Base-by-base conservation (phyloP, 2,113 vertebrate species). In the Nerophis ophidion region DNA sequence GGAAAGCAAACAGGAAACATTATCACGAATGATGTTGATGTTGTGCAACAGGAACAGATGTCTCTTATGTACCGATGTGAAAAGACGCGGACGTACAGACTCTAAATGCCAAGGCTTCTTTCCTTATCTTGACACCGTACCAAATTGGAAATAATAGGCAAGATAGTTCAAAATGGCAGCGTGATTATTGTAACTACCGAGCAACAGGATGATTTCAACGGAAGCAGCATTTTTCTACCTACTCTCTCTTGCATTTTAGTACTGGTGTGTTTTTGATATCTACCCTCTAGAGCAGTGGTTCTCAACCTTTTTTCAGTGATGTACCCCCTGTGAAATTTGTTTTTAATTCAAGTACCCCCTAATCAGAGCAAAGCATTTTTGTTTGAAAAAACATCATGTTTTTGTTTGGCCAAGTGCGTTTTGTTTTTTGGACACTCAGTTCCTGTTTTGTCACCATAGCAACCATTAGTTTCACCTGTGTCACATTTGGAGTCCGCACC, bases 1-100 rank as follows among this genome's bases (percentile, higher is more conserved):
- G 60, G 61, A 60, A 70, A 9, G 33, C 15, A 60, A 52, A 8
- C 55, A 76, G 46, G 50, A 74, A 49, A 34, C 47, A 46, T 36
- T 52, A 57, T 36, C 14, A 50, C 5, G 36, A 36, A 12, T 8
- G 1, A 53, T 70, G 60, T 48, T 7, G 59, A 49, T 59, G 4
- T 51, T 47, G 61, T 61, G 56, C 19, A 17, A 12, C 34, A 49
- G 34, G 51, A 61, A 48, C 44, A 7, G 6, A 65, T 46, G 57
- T 8, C 8, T 65, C 46, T 44, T 12, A 61, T 66, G 42, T 59
- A 8, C 51, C 13, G 51, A 48, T 17, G 11, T 40, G 47, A 64
- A 61, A 53, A 40, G 15, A 56, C 53, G 19, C 17, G 36, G 17
- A 8, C 17, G 36, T 5, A 40, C 13, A 54, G 8, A 17, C 8